Evolutionary conservation across 2,797 vertebrate genomes (phyloP), one percentile per base, ranked within the genome.

Genomic region (Morelia viridis): DNA sequence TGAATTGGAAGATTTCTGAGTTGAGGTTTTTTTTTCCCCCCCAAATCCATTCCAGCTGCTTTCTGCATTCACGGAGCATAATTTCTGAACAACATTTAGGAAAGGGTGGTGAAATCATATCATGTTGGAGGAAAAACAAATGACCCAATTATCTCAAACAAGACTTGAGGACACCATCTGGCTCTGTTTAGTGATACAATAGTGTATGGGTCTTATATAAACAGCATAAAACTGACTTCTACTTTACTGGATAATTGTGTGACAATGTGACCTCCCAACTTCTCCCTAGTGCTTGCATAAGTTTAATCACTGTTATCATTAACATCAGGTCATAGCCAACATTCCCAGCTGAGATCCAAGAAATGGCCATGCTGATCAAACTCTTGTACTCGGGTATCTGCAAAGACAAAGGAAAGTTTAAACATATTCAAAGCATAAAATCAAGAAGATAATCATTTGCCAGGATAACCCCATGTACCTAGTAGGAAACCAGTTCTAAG

Each of bases 61-160:
- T 89, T 92, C 88, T 93, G 53, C 76, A 28, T 15, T 92, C 71
- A 95, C 80, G 65, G 0, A 7, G 8, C 8, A 1, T 26, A 89
- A 95, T 95, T 95, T 8, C 62, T 92, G 46, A 94, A 31, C 60
- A 85, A 84, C 1, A 91, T 61, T 84, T 93, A 89, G 60, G 57
- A 58, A 92, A 64, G n/a, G 71, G 17, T 50, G 93, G 50, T 9
- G 94, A 93, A 91, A 64, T 91, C 90, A 89, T 83, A 92, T 57
- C 56, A 85, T 76, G 91, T 88, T 93, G 95, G 91, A 96, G 58
- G 92, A 91, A 93, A 94, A 95, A 91, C 71, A 94, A 96, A 96
- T 76, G 71, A 95, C 50, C 64, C 26, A 90, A 35, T 95, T 92
- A 94, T 90, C 88, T 91, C 90, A 96, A 95, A 91, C 11, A 94